Conservation (phyloP, 1,140 invertebrate genomes). For the Brachionus asplanchnoidis region DNA sequence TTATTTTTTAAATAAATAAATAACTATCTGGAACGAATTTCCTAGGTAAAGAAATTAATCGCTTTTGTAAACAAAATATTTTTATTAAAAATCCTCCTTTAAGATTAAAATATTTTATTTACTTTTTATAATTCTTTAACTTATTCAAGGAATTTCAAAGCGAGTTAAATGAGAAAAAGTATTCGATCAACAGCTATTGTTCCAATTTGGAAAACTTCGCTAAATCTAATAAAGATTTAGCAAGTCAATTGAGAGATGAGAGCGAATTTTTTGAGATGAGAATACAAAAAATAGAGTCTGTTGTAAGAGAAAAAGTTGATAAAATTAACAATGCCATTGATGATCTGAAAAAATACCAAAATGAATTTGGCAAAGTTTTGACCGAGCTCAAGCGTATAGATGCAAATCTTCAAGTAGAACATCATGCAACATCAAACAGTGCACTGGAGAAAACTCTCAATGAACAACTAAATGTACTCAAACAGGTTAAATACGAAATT, state of each 20-base stretch:
- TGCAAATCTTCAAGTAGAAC: neutral
- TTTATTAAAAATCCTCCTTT: neutral
- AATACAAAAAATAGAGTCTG: neutral
- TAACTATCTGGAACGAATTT: neutral
- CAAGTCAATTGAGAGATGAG: neutral
- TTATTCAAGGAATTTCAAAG: neutral
- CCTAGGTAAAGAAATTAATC: neutral
- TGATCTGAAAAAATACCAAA: constrained; percentile 6
- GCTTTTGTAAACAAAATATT: neutral
- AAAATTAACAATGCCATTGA: neutral
- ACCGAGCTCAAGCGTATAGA: neutral
- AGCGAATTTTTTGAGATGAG: neutral
- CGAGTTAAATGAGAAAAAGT: neutral
- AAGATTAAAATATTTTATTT: neutral
- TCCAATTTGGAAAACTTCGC: neutral
- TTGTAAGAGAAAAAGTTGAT: neutral
- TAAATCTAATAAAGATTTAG: neutral
- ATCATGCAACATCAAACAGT: neutral
- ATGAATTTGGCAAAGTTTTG: neutral
- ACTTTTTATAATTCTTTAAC: neutral
- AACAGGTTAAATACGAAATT: constrained; percentile 18
- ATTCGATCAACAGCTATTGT: neutral
- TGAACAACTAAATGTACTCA: constrained; percentile 2
- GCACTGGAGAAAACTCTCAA: neutral
- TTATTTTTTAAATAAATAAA: too few relatives aligned